phyloP scores from a whole-genome alignment of 2,888 invertebrate species.

The Sarcophaga caerulescens region DNA sequence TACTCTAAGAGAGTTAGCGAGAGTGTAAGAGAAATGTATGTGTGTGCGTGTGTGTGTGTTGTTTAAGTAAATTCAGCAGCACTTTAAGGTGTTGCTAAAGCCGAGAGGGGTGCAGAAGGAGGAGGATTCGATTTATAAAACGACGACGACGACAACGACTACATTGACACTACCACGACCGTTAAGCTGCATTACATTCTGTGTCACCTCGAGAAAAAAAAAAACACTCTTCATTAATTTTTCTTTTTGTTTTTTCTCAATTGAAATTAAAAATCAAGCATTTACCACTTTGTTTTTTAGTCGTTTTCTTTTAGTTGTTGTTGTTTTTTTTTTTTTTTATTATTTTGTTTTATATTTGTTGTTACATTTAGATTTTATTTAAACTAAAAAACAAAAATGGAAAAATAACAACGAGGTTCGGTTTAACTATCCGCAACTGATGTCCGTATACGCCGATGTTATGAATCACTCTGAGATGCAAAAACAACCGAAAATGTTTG shows the following conservation, averaged over 20 bases:
- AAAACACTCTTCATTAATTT: neutral
- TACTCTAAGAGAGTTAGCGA: neutral
- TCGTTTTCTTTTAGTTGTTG: neutral
- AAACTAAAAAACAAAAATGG: slow-evolving; percentile 49
- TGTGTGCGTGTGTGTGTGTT: no score
- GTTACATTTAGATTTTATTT: slow-evolving; percentile 13
- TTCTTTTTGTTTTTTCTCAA: neutral
- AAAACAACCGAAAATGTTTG: slow-evolving; percentile 55
- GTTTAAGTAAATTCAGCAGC: neutral
- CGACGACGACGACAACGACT: slow-evolving; percentile 18
- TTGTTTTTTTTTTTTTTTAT: no score
- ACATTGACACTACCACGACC: slow-evolving; percentile 37
- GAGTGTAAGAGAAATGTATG: neutral
- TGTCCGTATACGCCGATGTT: slow-evolving; percentile 69
- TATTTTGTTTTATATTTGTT: neutral
- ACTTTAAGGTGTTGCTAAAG: neutral
- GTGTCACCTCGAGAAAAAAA: slow-evolving; percentile 64
- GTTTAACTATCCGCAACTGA: slow-evolving; percentile 59
- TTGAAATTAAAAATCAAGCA: slow-evolving; percentile 32
- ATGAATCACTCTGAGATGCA: slow-evolving; percentile 70
- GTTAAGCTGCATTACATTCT: slow-evolving; percentile 46
- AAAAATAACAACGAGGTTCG: slow-evolving; percentile 63
- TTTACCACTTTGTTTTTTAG: slow-evolving; percentile 49
- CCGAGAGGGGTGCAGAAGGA: slow-evolving; percentile 4
- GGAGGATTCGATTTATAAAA: slow-evolving; percentile 35